A percentile compares a stretch with the other conserved stretches of the same genome.
phyloP scores from a whole-genome alignment of 2,113 vertebrate species.

The Diglossa brunneiventris region DNA sequence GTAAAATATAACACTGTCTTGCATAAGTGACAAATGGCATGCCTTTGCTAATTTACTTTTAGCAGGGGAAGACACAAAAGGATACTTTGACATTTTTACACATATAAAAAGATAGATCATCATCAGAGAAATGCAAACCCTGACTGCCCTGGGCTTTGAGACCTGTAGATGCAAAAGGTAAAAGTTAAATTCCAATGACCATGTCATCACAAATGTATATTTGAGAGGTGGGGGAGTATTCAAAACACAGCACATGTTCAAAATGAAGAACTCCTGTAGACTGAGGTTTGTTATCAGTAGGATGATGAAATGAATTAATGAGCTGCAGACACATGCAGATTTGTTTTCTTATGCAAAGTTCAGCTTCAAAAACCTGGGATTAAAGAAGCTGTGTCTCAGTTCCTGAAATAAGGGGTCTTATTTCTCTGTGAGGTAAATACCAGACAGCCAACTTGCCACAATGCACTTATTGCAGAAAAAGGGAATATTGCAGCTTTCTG shows the following conservation, averaged over 20 bases:
- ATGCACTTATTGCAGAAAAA: not conserved
- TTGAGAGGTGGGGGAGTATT: not conserved
- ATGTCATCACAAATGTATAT: not conserved
- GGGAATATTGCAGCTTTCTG: not conserved
- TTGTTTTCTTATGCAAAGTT: not conserved
- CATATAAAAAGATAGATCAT: not conserved
- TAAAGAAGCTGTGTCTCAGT: not conserved
- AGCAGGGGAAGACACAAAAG: not conserved
- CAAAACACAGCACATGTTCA: not conserved
- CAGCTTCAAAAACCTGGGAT: not conserved
- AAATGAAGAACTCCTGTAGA: not conserved
- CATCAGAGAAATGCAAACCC: not conserved
- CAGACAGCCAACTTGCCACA: not conserved
- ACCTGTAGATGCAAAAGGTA: not conserved
- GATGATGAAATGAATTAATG: not conserved
- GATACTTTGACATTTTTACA: not conserved
- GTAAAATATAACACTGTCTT: not conserved
- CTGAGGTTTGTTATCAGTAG: not conserved
- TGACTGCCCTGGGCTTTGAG: fast-evolving
- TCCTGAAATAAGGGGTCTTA: not conserved
- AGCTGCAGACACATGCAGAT: not conserved
- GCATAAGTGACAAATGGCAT: not conserved
- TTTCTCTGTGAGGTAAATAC: not conserved
- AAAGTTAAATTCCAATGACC: not conserved
- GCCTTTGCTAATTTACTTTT: not conserved